Evolutionary conservation across 2,797 vertebrate genomes (phyloP), one percentile per base, ranked within the genome.

Genomic region (Varecia variegata): DNA sequence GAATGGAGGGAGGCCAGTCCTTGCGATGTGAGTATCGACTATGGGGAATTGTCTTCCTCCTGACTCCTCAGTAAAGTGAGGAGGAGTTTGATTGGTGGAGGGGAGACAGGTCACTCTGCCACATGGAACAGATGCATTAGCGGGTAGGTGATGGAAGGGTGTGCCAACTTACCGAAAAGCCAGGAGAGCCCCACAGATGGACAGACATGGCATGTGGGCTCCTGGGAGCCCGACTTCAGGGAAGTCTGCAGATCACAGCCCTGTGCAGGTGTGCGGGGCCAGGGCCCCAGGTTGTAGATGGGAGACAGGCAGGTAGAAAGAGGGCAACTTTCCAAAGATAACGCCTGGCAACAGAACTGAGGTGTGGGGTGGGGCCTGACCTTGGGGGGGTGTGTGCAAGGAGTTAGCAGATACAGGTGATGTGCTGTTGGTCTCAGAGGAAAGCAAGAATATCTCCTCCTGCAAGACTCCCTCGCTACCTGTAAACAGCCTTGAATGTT

Each of bases 301-400:
- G 27, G 35, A 77, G 60, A 40, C 27, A 14, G n/a, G 52, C 15
- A 45, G 86, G 50, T 35, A 25, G 68, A 71, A 50, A 76, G 45
- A 76, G 17, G 62, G 45, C 68, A 92, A 40, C 40, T 90, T 67
- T 93, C 60, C 45, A 73, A 32, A 38, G 60, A 81, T 21, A 74
- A 52, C 0, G 0, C 2, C 7, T 12, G 27, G 45, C 11, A 15
- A 18, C 45, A 43, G 58, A 20, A 32, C 7, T 18, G 35, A 38
- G 73, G 35, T 5, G 5, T 10, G 15, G 73, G 15, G 10, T 35
- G 32, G 32, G 32, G 32, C 38, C 17, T 8, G 45, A 27, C 1
- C 32, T 67, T 32, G 11, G 62, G 23, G n/a, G 17, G 12, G 10
- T 21, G 15, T 15, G 32, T 56, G n/a, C 70, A 38, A 54, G 27